Conservation (phyloP, 2,888 invertebrate species). For the Lottia scabra region DNA sequence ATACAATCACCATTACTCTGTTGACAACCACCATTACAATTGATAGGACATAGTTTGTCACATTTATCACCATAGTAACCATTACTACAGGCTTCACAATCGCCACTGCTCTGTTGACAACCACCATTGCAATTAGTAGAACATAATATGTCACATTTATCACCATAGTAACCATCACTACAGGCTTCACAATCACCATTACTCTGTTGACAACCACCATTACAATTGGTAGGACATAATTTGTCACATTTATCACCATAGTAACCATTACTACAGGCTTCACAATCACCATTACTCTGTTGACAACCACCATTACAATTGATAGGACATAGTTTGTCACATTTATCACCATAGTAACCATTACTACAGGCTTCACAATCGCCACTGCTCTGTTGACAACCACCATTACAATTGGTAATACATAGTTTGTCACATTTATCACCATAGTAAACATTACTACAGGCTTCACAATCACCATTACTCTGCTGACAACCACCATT, state of each 20-base stretch:
- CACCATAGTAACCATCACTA: not conserved
- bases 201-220: slow-evolving; percentile 9
- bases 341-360: not conserved
- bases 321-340: too few species aligned
- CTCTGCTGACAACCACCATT: slow-evolving; percentile 7
- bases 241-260: not conserved
- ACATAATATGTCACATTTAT: not conserved
- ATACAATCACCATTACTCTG: not conserved
- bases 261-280: not conserved
- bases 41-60: too few species aligned
- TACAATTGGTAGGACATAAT: too few species aligned
- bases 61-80: too few species aligned
- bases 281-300: not conserved
- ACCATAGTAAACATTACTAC: not conserved
- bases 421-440: too few species aligned
- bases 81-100: too few species aligned
- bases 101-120: slow-evolving; percentile 2
- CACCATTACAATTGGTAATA: slow-evolving; percentile 14
- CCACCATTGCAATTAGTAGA: slow-evolving; percentile 16
- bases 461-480: not conserved
- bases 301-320: slow-evolving; percentile 17
- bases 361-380: too few species aligned
- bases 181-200: not conserved
- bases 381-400: slow-evolving; percentile 7
- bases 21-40: slow-evolving; percentile 15